These are phyloP conservation scores for Cordilura impudica DNA, from an alignment of 2,888 invertebrate genomes.

Conservation along the genomic window DNA sequence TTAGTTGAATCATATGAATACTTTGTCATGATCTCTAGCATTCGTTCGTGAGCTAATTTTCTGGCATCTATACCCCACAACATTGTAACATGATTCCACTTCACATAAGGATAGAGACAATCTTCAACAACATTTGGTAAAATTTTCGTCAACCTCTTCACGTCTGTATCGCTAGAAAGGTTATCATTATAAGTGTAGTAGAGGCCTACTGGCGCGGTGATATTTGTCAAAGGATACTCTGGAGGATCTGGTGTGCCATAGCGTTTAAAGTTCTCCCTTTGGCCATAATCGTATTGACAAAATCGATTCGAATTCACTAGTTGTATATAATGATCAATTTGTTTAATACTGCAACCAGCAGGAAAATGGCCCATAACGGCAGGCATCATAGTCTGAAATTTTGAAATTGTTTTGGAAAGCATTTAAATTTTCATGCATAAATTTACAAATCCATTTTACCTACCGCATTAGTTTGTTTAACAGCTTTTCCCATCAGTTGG, in stretches of 20 bases:
- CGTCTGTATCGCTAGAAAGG: slow-evolving; percentile 78
- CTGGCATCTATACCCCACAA: slow-evolving; percentile 66
- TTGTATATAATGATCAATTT: slow-evolving; percentile 80
- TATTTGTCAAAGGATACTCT: slow-evolving; percentile 77
- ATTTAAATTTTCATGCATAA: too few relatives aligned
- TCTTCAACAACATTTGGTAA: slow-evolving; percentile 70
- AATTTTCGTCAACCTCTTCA: slow-evolving; percentile 64
- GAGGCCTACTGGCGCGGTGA: slow-evolving; percentile 78
- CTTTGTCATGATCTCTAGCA: slow-evolving; percentile 65
- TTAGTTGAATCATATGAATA: slow-evolving; percentile 37
- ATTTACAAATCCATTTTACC: too few relatives aligned
- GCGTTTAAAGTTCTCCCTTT: slow-evolving; percentile 74
- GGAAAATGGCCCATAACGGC: slow-evolving; percentile 82
- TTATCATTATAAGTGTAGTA: slow-evolving; percentile 76
- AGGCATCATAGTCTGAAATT: slow-evolving; percentile 80
- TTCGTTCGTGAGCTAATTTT: slow-evolving; percentile 63
- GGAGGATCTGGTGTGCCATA: slow-evolving; percentile 80
- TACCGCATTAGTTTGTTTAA: slow-evolving; percentile 77
- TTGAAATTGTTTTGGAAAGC: too few relatives aligned
- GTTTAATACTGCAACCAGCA: slow-evolving; percentile 79
- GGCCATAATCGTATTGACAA: slow-evolving; percentile 79
- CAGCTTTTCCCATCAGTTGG: slow-evolving; percentile 78
- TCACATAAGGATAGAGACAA: slow-evolving; percentile 63
- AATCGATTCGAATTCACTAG: slow-evolving; percentile 71
- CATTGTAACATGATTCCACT: slow-evolving; percentile 71